phyloP scores from a whole-genome alignment of 2,797 vertebrate genomes.

The Malurus leucopterus region DNA sequence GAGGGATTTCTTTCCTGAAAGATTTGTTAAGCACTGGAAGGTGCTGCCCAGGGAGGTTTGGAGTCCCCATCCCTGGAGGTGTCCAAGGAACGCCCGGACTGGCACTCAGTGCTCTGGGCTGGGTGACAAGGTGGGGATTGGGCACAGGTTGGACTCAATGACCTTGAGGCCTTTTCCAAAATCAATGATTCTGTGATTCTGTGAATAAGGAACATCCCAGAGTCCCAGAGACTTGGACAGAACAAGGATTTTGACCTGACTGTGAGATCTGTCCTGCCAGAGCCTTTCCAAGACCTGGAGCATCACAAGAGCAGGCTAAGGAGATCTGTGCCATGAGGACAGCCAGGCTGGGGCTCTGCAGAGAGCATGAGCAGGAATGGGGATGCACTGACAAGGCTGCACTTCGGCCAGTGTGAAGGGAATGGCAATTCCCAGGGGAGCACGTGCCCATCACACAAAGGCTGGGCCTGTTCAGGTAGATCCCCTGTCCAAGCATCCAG shows the following conservation, averaged over 20 bases:
- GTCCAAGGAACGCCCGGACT: fast-evolving
- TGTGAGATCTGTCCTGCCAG: background rate
- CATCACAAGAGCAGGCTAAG: background rate
- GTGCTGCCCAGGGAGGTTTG: background rate
- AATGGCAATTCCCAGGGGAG: background rate
- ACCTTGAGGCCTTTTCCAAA: background rate
- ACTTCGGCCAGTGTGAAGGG: background rate
- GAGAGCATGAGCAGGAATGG: background rate
- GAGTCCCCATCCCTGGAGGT: background rate
- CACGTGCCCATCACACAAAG: background rate
- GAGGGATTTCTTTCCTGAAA: background rate
- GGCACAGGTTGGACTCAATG: fast-evolving
- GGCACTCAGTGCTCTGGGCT: background rate
- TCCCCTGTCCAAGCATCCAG: background rate
- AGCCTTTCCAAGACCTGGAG: background rate
- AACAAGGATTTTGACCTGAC: background rate
- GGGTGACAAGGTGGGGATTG: background rate
- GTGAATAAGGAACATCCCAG: background rate
- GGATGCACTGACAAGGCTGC: background rate
- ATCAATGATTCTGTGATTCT: background rate
- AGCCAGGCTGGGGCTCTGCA: background rate
- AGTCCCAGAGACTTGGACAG: background rate
- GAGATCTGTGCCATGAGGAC: background rate
- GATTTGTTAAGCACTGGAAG: background rate
- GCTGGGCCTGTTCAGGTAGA: background rate